phyloP scores from a whole-genome alignment of 1,140 invertebrate species.

The Hycleus phaleratus region DNA sequence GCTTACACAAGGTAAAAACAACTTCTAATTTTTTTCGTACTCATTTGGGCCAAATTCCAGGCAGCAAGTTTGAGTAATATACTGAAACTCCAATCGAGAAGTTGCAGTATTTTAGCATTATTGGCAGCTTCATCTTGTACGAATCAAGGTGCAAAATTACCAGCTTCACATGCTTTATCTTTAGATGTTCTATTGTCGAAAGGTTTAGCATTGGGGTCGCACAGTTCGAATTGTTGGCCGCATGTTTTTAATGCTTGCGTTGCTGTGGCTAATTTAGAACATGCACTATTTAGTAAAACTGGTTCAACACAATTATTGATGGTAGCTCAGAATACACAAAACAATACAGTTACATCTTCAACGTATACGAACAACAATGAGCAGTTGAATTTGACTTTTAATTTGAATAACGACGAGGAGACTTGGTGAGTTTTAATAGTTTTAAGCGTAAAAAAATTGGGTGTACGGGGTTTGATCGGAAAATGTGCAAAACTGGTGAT shows the following conservation, averaged over 20 bases:
- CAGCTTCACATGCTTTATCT: slow-evolving; percentile 80
- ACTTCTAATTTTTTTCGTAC: background rate
- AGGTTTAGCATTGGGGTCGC: slow-evolving; percentile 76
- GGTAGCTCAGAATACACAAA: slow-evolving; percentile 45
- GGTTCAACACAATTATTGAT: slow-evolving; percentile 42
- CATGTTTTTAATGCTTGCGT: slow-evolving; percentile 86
- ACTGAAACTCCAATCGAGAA: slow-evolving; percentile 71
- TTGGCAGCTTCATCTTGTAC: slow-evolving; percentile 70
- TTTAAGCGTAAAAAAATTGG: slow-evolving; percentile 2
- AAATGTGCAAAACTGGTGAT: too few relatives aligned
- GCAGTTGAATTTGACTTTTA: slow-evolving; percentile 45
- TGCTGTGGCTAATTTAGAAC: slow-evolving; percentile 84
- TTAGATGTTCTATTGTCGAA: slow-evolving; percentile 73
- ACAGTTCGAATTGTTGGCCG: slow-evolving; percentile 86
- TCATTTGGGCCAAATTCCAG: slow-evolving; percentile 35
- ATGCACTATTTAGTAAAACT: slow-evolving; percentile 71
- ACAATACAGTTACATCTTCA: slow-evolving; percentile 37
- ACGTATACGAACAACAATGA: slow-evolving; percentile 39
- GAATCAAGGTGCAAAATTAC: slow-evolving; percentile 57
- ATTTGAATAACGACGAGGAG: slow-evolving; percentile 55
- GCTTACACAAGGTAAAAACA: slow-evolving; percentile 68
- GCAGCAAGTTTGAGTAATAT: slow-evolving; percentile 67
- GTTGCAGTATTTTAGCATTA: slow-evolving; percentile 72
- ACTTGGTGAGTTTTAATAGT: slow-evolving; percentile 50
- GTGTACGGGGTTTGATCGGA: background rate